These are phyloP conservation scores for Catharus minimus DNA, from an alignment of 2,113 vertebrate genomes.

Conservation along the genomic window DNA sequence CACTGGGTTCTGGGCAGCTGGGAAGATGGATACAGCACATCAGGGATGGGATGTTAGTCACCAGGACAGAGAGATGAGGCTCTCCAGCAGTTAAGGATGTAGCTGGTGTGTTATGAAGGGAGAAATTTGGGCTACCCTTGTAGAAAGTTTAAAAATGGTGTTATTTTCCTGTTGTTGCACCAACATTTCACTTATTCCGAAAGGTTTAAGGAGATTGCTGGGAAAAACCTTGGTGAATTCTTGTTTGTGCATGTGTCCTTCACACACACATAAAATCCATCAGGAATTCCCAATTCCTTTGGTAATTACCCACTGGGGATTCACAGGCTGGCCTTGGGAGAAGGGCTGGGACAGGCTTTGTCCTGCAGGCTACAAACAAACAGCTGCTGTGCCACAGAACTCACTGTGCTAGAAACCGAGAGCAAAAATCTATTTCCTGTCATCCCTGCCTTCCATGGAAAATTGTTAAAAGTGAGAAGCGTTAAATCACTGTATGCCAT, in stretches of 20 bases:
- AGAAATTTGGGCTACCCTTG: background rate
- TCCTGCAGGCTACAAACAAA: background rate
- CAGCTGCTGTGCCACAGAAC: rapidly evolving
- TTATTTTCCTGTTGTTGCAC: background rate
- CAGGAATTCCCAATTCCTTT: background rate
- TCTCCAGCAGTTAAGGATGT: background rate
- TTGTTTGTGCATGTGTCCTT: rapidly evolving
- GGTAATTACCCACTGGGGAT: background rate
- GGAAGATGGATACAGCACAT: background rate
- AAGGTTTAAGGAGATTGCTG: background rate
- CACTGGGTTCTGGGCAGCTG: background rate
- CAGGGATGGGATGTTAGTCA: background rate
- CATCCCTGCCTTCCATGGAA: background rate
- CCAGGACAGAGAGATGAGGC: background rate
- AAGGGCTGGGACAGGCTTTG: background rate
- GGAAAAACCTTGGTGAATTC: background rate
- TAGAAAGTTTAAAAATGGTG: background rate
- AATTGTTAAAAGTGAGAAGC: background rate
- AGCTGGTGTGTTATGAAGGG: background rate
- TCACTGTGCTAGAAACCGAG: background rate
- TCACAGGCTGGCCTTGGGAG: background rate
- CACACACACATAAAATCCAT: background rate
- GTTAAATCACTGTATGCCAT: background rate
- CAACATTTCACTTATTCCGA: background rate
- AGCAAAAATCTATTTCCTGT: background rate